Evolutionary conservation across 2,113 vertebrate species (phyloP), one percentile per base, ranked within the genome.

Genomic region (Tachuris rubrigastra): DNA sequence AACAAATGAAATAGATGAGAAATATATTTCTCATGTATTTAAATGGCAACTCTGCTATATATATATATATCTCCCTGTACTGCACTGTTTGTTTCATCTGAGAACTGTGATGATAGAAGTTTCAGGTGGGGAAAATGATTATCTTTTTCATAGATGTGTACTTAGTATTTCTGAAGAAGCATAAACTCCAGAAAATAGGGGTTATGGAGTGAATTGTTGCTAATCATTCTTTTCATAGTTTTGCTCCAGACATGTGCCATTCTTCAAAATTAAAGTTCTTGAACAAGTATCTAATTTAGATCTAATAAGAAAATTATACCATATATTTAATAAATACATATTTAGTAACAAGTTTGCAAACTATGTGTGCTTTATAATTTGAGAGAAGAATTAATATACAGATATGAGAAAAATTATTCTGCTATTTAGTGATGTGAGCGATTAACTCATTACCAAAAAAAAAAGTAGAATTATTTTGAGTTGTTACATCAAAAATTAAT

Each of bases 191-290:
- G 58, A 83, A 92, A 95, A 66, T 39, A 85, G 21, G 7, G 52
- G 56, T 12, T 49, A 55, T 73, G n/a, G 9, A 67, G 56, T 28
- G 3, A 90, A 91, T 52, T 91, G 7, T 60, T 95, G n/a, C n/a
- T 85, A 60, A 42, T 47, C 4, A 27, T 82, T 90, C 1, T 50
- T 72, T 87, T 53, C 6, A 42, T 60, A 83, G 18, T 88, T 90
- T 92, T 44, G n/a, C 15, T 92, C 22, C 27, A 75, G 33, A 12
- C 20, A 52, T 89, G 33, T 93, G 18, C 14, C 14, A 5, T 62
- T 96, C 31, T 85, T 81, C 87, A 95, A 90, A 95, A 77, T 55
- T 71, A 53, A 90, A 85, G 18, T 63, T 88, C 33, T 88, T 91
- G 66, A 95, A 79, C 11, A 55, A 44, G 30, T 46, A 71, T 58